Evolutionary conservation across 2,113 vertebrate species (phyloP).

Genomic region (Entosphenus tridentatus): DNA sequence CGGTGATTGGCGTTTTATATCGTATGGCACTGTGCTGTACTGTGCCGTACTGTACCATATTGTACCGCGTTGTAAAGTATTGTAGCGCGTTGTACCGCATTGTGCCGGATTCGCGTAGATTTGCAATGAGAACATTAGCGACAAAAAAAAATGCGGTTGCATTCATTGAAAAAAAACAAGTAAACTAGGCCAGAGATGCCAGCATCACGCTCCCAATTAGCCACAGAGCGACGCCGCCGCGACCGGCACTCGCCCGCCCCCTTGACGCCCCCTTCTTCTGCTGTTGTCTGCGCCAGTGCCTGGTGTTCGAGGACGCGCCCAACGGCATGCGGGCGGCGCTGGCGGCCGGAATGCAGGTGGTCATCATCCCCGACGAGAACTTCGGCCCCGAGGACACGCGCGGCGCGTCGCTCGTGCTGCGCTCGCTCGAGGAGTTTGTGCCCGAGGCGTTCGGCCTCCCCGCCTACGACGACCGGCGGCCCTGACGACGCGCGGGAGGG

Average conservation of each 20-base stretch:
- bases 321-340: conserved; percentile 44
- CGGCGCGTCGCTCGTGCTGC: conserved; percentile 35
- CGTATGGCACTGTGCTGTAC: no score
- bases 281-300: conserved; percentile 27
- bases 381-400: conserved; percentile 27
- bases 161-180: neutral
- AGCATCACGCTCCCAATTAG: neutral
- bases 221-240: neutral
- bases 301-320: conserved; percentile 78
- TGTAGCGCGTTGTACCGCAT: no score
- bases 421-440: conserved; percentile 43
- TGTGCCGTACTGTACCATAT: no score
- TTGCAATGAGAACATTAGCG: neutral
- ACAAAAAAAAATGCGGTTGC: neutral
- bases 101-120: no score
- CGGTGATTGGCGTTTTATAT: no score
- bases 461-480: conserved; percentile 15
- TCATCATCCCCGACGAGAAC: conserved; percentile 59
- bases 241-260: neutral
- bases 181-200: neutral
- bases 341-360: conserved; percentile 60
- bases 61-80: no score
- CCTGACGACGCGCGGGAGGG: no score
- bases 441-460: conserved; percentile 60
- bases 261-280: conserved; percentile 5